Conservation (phyloP, 2,113 vertebrate genomes). For the Dipodomys spectabilis region DNA sequence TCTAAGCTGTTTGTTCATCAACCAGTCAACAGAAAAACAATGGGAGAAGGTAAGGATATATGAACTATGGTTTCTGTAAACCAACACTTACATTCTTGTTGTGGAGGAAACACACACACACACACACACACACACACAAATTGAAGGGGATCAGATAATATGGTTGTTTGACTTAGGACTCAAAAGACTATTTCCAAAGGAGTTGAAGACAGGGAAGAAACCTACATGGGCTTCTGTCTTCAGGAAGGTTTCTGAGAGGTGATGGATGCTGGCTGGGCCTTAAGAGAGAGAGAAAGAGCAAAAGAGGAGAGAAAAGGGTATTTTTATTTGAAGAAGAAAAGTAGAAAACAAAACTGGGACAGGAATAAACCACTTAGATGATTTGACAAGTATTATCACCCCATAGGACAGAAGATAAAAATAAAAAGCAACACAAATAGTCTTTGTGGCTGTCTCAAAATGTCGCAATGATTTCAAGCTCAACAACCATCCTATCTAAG, state of each 20-base stretch:
- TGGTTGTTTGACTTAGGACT: neutral
- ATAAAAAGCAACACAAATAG: neutral
- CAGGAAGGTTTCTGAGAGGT: neutral
- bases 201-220: neutral
- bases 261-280: neutral
- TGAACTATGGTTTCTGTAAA: neutral
- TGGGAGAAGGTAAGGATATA: neutral
- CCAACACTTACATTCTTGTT: neutral
- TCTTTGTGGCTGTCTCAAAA: neutral
- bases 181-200: neutral
- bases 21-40: constrained; percentile 17
- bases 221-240: neutral
- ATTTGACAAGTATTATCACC: neutral
- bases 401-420: neutral
- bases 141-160: neutral
- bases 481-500: neutral
- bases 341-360: neutral
- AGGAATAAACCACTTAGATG: neutral
- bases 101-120: neutral
- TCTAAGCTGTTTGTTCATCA: constrained; percentile 55
- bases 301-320: neutral
- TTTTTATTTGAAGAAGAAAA: constrained; percentile 21
- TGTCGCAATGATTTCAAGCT: neutral
- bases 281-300: neutral
- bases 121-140: neutral